These are phyloP conservation scores for Crax fasciolata DNA, from an alignment of 2,797 vertebrate genomes.

Conservation along the genomic window DNA sequence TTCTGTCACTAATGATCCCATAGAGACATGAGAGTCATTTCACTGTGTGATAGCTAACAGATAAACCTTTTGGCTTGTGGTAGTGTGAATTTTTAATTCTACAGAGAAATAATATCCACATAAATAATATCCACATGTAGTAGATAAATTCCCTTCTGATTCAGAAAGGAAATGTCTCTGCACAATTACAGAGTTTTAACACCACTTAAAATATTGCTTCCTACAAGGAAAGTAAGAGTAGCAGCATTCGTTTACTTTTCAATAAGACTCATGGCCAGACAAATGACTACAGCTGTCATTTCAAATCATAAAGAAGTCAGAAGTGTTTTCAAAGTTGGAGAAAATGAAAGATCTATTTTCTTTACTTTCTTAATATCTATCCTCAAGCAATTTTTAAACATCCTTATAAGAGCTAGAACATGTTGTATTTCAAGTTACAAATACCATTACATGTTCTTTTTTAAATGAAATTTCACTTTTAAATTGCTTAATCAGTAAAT, in stretches of 20 bases:
- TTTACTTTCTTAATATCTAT: not conserved
- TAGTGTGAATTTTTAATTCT: conserved; percentile 4
- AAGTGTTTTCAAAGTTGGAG: not conserved
- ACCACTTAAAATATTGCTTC: not conserved
- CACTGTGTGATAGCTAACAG: not conserved
- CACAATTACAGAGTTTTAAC: not conserved
- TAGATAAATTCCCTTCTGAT: not conserved
- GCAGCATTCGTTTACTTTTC: not conserved
- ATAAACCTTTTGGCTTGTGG: not conserved
- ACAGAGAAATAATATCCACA: not conserved
- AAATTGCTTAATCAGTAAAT: not conserved
- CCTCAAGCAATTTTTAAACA: not conserved
- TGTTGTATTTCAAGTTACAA: not conserved
- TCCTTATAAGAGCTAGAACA: not conserved
- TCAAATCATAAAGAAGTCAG: not conserved
- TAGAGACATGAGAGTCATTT: not conserved
- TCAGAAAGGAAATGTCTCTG: not conserved
- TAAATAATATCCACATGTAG: not conserved
- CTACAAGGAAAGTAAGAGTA: not conserved
- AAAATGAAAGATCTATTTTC: not conserved
- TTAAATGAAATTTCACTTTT: not conserved
- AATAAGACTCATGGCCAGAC: not conserved
- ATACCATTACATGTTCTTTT: not conserved
- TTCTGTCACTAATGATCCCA: not conserved
- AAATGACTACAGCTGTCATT: not conserved